These are phyloP conservation scores for Corydoras sp. DNA, from an alignment of 2,113 vertebrate species.

Conservation along the genomic window DNA sequence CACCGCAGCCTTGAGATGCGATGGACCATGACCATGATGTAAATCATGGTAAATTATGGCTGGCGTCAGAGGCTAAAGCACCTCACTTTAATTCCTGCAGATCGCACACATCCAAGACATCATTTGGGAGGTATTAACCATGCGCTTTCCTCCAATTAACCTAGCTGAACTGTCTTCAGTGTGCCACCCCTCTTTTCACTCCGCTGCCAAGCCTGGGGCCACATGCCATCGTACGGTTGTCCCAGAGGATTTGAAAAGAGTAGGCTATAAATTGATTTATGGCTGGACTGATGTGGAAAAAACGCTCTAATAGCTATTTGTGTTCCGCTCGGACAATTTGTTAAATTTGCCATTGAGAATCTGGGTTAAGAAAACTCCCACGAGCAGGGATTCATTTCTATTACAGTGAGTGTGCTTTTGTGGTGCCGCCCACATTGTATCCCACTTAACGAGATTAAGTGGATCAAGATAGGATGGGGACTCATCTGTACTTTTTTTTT, in stretches of 20 bases:
- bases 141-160: conserved; percentile 12
- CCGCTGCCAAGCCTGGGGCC: not conserved
- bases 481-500: conserved; percentile 8
- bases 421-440: conserved; percentile 15
- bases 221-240: not conserved
- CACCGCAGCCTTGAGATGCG: not conserved
- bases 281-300: conserved; percentile 7
- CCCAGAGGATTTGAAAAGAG: conserved; percentile 21
- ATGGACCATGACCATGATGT: not conserved
- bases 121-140: conserved; percentile 8
- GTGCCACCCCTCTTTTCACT: not conserved
- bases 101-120: not conserved
- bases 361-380: conserved; percentile 17
- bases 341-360: conserved; percentile 20
- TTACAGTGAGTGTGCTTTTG: conserved; percentile 21
- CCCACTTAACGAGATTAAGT: conserved; percentile 26
- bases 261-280: conserved; percentile 11
- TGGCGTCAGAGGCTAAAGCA: not conserved
- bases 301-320: conserved; percentile 24
- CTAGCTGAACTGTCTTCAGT: not conserved
- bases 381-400: conserved; percentile 2
- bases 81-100: not conserved
- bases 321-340: conserved; percentile 24
- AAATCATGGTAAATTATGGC: conserved; percentile 7
- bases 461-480: conserved; percentile 12